These are phyloP conservation scores for Caenorhabditis elegans DNA, from an alignment of 1,140 invertebrate species.

Conservation along the genomic window DNA sequence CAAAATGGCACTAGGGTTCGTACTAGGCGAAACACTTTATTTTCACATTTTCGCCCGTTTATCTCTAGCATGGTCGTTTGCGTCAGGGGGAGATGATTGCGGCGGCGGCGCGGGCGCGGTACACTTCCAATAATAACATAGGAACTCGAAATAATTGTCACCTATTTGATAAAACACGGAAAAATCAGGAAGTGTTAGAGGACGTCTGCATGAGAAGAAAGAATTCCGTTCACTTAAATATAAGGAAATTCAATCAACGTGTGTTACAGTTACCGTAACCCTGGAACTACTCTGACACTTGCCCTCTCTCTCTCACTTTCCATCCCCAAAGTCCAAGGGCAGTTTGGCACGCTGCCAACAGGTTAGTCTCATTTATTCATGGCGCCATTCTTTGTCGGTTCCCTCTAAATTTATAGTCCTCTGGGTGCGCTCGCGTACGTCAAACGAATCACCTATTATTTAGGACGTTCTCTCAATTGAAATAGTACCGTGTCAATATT, in stretches of 20 bases:
- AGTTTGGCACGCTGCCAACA: neutral
- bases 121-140: neutral
- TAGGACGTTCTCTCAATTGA: neutral
- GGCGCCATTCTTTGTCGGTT: neutral
- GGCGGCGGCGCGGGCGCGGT: too few species aligned
- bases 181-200: neutral
- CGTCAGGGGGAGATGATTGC: neutral
- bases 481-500: conserved; percentile 7
- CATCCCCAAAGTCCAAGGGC: too few species aligned
- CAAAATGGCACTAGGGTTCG: conserved; percentile 19
- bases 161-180: neutral
- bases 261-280: neutral
- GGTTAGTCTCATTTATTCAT: neutral
- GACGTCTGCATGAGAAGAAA: neutral
- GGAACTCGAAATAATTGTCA: neutral
- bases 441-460: neutral
- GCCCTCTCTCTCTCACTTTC: neutral
- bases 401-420: too few species aligned
- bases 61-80: neutral
- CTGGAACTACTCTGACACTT: too few species aligned
- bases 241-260: neutral
- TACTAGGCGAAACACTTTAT: conserved; percentile 23
- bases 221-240: neutral
- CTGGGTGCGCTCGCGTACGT: too few species aligned
- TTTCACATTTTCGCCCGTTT: neutral